Evolutionary conservation across 2,797 vertebrate species (phyloP), one percentile per base, ranked within the genome.

Genomic region (Leptoclinus maculatus): DNA sequence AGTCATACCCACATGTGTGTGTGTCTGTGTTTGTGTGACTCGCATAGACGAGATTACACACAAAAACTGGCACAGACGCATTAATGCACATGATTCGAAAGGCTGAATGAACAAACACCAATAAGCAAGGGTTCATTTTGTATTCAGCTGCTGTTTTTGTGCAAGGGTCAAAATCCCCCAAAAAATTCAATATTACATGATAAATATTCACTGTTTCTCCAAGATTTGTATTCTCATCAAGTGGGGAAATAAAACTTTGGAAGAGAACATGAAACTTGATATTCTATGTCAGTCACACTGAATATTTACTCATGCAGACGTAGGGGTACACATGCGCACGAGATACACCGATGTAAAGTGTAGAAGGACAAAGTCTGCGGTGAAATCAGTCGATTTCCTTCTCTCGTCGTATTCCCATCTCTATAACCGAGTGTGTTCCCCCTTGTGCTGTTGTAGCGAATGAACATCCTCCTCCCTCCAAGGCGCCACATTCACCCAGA

Each of bases 321-420:
- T 23, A 32, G 13, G 23, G 23, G 11, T 2, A 39, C 21, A 36
- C 25, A 60, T 47, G 25, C 6, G 1, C 29, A 2, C 41, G 36
- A 38, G 16, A 79, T 32, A 60, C n/a, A 39, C 21, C 17, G 16
- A 74, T 13, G 13, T 57, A 49, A 21, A 45, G 27, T 62, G 19
- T 66, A 11, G 73, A n/a, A 76, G 70, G 21, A 57, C 16, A 54
- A 41, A 47, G 47, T 49, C 21, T 63, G 53, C 23, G 45, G 58
- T 49, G 32, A 69, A 80, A 66, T 77, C 73, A 58, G 21, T 47
- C 71, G 60, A 76, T 83, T 74, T 82, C 53, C 19, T 47, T 49
- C 11, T 63, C 7, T 19, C 9, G 3, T 13, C 58, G 64, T 80
- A 32, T 78, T 78, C 53, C 25, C 21, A 29, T 39, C 59, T 66